Percentiles rank a stretch among this genome's conserved stretches.
Conservation (phyloP, 2,797 vertebrate genomes). For the Myiotriccus ornatus region DNA sequence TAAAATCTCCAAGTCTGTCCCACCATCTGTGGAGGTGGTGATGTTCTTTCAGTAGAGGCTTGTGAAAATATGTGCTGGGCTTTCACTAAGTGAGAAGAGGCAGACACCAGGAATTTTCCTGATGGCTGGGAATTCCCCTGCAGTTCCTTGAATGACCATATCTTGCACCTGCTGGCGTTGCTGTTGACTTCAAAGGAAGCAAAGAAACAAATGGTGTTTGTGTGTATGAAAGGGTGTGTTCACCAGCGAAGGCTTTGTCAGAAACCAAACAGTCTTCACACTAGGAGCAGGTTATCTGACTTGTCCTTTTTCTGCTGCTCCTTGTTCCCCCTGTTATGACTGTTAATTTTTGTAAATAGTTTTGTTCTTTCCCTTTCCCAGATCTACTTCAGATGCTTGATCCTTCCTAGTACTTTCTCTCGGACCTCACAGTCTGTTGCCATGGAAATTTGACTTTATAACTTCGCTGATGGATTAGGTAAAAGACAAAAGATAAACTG, state of each 20-base stretch:
- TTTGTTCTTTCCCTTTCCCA: conserved; percentile 7
- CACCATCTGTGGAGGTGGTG: not conserved
- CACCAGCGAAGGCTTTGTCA: not conserved
- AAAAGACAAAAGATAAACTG: not conserved
- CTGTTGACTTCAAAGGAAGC: not conserved
- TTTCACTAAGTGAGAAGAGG: not conserved
- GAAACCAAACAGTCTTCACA: not conserved
- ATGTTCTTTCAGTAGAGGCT: not conserved
- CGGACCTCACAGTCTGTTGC: conserved; percentile 52
- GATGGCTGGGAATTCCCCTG: not conserved
- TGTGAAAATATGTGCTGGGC: not conserved
- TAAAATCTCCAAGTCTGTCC: not conserved
- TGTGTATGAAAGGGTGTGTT: not conserved
- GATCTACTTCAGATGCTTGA: not conserved
- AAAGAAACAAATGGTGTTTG: not conserved
- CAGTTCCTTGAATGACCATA: not conserved
- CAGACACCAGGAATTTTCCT: not conserved
- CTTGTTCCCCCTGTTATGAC: not conserved
- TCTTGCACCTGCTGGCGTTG: not conserved
- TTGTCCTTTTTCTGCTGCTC: not conserved
- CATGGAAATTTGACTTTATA: conserved; percentile 52
- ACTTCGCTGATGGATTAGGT: conserved; percentile 13
- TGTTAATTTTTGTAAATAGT: conserved; percentile 19
- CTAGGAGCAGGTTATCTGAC: not conserved
- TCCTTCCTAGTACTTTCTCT: conserved; percentile 25